Base-by-base conservation (phyloP, 2,888 invertebrate genomes). In the Harmothoe impar region DNA sequence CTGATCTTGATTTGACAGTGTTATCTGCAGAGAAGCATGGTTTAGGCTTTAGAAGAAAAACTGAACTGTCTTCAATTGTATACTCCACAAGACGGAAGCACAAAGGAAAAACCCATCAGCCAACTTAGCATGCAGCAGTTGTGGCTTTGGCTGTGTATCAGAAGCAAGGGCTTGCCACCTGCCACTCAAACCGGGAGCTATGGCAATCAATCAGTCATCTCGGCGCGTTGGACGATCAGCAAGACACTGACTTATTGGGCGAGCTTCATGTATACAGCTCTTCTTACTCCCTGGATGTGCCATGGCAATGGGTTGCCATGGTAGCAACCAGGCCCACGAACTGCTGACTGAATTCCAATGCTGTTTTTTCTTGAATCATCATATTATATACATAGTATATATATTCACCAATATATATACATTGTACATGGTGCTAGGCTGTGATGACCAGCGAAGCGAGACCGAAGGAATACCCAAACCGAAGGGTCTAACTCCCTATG, bases 371-470 rank as follows among this genome's bases (percentile, higher is more conserved):
- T 77, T 77, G 20, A 77, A 77, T 31, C 35, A 81, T 81, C 43
- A 81, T 81, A 81, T 43, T 43, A 10, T 81, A 81, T 81, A 81
- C 81, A 43, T 81, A 35, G 81, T 81, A 81, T 81, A 81, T 77
- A 77, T 77, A 62, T 43, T 43, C 43, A 43, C 43, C 43, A 43
- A 43, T 77, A 77, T 29, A 77, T 81, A 81, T 81, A 81, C 81
- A 35, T 81, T 43, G 81, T 35, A 81, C 81, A 81, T 81, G 86
- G 86, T 86, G 86, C 86, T 86, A 86, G 56, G 86, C 86, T 56
- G 86, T 29, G 54, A 54, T 86, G 54, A 86, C 52, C 56, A 86
- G 54, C 86, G 52, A 86, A 86, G 52, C 54, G 56, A 86, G 86
- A 52, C 54, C 86, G 54, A 35, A 35, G 43, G 81, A 52, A 23